phyloP scores from a whole-genome alignment of 1,140 invertebrate species.

The Pseudomyrmex pallidus region DNA sequence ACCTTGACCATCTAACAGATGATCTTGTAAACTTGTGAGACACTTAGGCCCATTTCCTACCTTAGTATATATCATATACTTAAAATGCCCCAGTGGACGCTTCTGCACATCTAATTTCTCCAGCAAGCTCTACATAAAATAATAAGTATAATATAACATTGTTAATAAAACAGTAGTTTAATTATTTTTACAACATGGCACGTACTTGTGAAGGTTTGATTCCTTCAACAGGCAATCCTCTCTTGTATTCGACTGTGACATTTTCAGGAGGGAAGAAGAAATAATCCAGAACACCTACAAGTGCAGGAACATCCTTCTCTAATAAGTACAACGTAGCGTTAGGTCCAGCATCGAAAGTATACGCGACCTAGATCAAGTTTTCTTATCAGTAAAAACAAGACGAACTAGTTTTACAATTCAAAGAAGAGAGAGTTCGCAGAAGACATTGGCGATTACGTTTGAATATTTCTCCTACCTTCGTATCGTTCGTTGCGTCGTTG shows the following conservation, averaged over 20 bases:
- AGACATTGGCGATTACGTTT: slow-evolving; percentile 8
- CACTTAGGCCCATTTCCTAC: slow-evolving; percentile 90
- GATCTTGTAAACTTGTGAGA: slow-evolving; percentile 83
- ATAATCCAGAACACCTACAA: slow-evolving; percentile 89
- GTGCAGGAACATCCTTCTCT: slow-evolving; percentile 90
- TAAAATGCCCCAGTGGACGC: slow-evolving; percentile 87
- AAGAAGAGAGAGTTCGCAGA: not conserved
- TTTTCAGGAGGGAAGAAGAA: slow-evolving; percentile 88
- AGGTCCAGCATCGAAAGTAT: slow-evolving; percentile 99
- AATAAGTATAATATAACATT: not conserved
- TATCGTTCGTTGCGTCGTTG: slow-evolving; percentile 88
- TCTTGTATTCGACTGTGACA: slow-evolving; percentile 85
- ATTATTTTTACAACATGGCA: not conserved
- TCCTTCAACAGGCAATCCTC: slow-evolving; percentile 84
- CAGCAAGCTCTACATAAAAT: slow-evolving; percentile 82
- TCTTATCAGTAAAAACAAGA: slow-evolving; percentile 47
- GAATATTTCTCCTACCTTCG: slow-evolving; percentile 85
- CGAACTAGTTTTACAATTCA: not conserved
- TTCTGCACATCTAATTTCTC: slow-evolving; percentile 81
- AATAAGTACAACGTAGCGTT: slow-evolving; percentile 97
- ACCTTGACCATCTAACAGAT: slow-evolving; percentile 85
- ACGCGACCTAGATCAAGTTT: slow-evolving; percentile 89
- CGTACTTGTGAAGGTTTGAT: slow-evolving; percentile 75
- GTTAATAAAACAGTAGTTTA: not conserved
- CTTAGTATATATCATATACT: slow-evolving; percentile 94